Evolutionary conservation across 2,113 vertebrate genomes (phyloP), one percentile per base, ranked within the genome.

Genomic region (Puffinus mauretanicus): DNA sequence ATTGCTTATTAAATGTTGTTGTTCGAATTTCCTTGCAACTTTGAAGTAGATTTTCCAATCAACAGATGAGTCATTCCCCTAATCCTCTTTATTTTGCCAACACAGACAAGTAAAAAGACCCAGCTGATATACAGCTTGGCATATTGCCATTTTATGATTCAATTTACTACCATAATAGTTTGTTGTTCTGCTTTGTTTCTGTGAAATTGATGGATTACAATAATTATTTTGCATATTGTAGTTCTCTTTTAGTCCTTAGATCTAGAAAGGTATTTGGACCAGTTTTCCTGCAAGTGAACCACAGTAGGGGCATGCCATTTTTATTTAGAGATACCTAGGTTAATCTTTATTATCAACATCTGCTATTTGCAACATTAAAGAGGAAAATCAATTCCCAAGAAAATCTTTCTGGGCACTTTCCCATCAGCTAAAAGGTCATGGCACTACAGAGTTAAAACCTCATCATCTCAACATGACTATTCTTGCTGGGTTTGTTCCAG

Each of bases 21-120:
- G 19, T 47, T 86, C 34, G 11, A 79, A 78, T 84, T 91, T 92
- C 44, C 44, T 88, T 82, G 72, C 60, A 81, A 84, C 44, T 86
- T 95, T 65, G 75, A 90, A 94, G 77, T 34, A 92, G 76, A 67
- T 96, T 95, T 92, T 95, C 65, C 61, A 95, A 88, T 77, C 92
- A 94, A 73, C 69, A 84, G 34, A 92, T 95, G 80, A 96, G 69
- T 92, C 94, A 94, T 92, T 82, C 69, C 36, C 25, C 40, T 96
- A 95, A 92, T 95, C 80, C 86, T 86, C 83, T 95, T 95, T 94
- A 91, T 96, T 96, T 96, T 92, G 88, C 57, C 65, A 93, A 84
- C 52, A 84, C 52, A 95, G 82, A 66, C 24, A 77, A 86, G 46
- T 51, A 73, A 92, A 88, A 94, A 73, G 52, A 66, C 57, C 72